Base-by-base conservation (phyloP, 2,888 invertebrate species). In the Megastigmus dorsalis region DNA sequence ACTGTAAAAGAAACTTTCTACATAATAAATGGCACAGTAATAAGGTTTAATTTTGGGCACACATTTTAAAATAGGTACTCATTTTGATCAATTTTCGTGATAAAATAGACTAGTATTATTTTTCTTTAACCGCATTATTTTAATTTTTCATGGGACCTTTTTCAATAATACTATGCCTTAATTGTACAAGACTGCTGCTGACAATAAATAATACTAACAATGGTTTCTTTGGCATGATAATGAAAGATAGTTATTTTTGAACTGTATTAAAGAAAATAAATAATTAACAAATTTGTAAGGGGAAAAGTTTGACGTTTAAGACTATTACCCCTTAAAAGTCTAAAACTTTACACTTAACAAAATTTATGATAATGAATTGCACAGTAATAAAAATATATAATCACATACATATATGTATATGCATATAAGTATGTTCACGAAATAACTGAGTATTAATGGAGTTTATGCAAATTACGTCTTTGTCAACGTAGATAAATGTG, bases 201-300 rank as follows among this genome's bases (percentile, higher is more conserved):
- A 70, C 28, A 66, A 50, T 59, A 67, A 59, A 71, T 67, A 70
- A 74, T 74, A 73, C 70, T 79, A 83, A 79, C 76, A 82, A 78
- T 83, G 82, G 80, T 80, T 78, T 84, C 83, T 84, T 84, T 84
- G 83, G 83, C 78, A 82, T 82, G 79, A 81, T 67, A 79, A 80
- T 83, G 76, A 77, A 78, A 54, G 74, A 71, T 63, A 75, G 74
- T 76, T 72, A 66, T 68, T 66, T 38, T 33, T 41, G 52, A 55
- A 69, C 50, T 67, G 75, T n/a, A 28, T 71, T 50, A 67, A 59
- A 57, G 52, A 69, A 45, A 59, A 74, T 69, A 72, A 75, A 72
- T 68, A 63, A 60, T 63, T 43, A 75, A 68, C 57, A 68, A 63
- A 55, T 68, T 75, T 67, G 13, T 15, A 63, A 59, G 43, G 28